phyloP scores from a whole-genome alignment of 2,113 vertebrate genomes.

The Malurus elegans region DNA sequence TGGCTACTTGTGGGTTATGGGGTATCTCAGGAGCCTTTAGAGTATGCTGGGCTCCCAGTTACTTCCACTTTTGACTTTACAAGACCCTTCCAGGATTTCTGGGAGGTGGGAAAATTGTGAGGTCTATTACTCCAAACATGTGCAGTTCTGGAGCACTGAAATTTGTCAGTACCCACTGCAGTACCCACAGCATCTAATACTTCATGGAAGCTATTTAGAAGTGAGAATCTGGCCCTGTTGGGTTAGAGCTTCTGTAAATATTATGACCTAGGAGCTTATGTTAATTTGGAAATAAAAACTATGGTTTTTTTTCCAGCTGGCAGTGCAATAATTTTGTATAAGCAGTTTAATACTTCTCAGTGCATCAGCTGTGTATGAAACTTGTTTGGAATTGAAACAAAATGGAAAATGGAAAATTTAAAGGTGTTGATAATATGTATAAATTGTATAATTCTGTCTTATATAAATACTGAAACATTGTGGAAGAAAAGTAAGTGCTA shows the following conservation, averaged over 20 bases:
- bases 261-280: conserved; percentile 1
- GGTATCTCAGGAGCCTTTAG: background rate
- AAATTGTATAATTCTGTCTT: background rate
- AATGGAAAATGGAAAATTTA: background rate
- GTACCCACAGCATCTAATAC: background rate
- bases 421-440: background rate
- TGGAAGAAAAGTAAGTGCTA: background rate
- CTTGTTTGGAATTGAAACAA: background rate
- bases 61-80: background rate
- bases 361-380: background rate
- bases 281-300: conserved; percentile 11
- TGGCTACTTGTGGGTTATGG: background rate
- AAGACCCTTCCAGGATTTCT: background rate
- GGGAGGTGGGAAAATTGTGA: background rate
- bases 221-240: background rate
- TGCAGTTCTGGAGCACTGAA: background rate
- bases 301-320: background rate
- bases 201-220: background rate
- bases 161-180: background rate
- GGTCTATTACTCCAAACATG: background rate
- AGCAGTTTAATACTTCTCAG: background rate
- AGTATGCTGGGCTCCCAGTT: background rate
- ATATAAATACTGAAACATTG: background rate
- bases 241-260: conserved; percentile 35
- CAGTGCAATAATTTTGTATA: background rate